Evolutionary conservation across 1,140 invertebrate genomes (phyloP).

Genomic region (Yoshiicerus persimilis): DNA sequence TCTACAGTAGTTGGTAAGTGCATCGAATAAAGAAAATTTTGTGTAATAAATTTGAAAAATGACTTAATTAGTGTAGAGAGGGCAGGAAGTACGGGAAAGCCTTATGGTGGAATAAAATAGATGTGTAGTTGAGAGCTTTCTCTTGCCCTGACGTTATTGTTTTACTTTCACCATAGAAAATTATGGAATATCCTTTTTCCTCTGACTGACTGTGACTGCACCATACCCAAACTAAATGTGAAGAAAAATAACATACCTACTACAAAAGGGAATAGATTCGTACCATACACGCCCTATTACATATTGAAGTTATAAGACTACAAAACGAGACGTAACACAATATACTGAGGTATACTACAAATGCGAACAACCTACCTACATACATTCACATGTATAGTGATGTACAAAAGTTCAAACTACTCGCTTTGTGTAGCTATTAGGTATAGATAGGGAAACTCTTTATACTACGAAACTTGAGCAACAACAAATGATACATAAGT

Average conservation of each 20-base stretch:
- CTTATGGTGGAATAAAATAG: not conserved
- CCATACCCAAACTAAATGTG: not conserved
- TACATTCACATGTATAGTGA: not conserved
- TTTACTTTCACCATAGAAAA: not conserved
- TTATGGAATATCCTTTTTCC: not conserved
- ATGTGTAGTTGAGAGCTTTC: not conserved
- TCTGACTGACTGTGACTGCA: no score
- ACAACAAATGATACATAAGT: not conserved
- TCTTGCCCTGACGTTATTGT: not conserved
- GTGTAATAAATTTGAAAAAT: conserved; percentile 13
- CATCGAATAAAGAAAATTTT: not conserved
- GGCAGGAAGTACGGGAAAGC: not conserved
- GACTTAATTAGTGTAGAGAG: conserved; percentile 2
- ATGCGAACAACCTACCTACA: not conserved
- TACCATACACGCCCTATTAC: not conserved
- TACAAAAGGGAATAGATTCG: not conserved
- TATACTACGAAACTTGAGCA: not conserved
- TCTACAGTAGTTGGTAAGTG: not conserved
- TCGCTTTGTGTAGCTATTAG: not conserved
- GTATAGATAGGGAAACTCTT: no score
- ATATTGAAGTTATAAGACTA: not conserved
- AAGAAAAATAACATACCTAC: not conserved
- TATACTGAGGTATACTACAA: not conserved
- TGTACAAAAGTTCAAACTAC: not conserved
- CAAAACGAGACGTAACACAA: not conserved